A percentile compares a stretch with the other conserved stretches of the same genome.
These are phyloP conservation scores for Pitangus sulphuratus DNA, from an alignment of 2,797 vertebrate species.

Conservation along the genomic window DNA sequence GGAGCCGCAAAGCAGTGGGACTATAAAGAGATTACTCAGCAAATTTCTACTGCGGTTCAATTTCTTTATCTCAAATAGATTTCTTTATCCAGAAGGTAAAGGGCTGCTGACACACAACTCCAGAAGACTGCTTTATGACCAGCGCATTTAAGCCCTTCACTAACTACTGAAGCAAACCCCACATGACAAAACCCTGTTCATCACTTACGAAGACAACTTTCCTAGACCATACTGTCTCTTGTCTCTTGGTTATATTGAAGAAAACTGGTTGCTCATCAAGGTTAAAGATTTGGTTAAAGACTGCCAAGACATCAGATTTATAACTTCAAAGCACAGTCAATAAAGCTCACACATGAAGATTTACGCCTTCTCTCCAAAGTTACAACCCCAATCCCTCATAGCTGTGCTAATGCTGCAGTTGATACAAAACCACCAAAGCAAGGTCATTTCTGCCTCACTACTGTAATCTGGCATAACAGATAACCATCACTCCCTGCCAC, in stretches of 20 bases:
- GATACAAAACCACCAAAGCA: not conserved
- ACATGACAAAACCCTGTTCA: not conserved
- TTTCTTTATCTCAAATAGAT: not conserved
- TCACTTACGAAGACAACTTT: not conserved
- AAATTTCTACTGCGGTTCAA: not conserved
- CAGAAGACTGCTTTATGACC: not conserved
- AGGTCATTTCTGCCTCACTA: not conserved
- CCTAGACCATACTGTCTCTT: not conserved
- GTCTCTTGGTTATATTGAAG: not conserved
- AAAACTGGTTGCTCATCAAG: not conserved
- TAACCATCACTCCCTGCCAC: not conserved
- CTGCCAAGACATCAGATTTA: not conserved
- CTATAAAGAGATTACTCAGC: not conserved
- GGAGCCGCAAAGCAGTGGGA: not conserved
- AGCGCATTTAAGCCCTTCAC: not conserved
- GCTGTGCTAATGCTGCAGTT: not conserved
- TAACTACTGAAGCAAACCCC: not conserved
- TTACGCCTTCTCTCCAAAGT: not conserved
- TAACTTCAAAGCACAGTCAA: not conserved
- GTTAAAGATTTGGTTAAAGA: not conserved
- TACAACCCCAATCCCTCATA: not conserved
- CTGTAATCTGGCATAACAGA: not conserved
- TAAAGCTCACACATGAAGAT: not conserved
- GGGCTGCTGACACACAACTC: not conserved
- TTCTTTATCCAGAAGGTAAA: not conserved